phyloP scores from a whole-genome alignment of 2,888 invertebrate genomes.

The Poecilus cupreus region DNA sequence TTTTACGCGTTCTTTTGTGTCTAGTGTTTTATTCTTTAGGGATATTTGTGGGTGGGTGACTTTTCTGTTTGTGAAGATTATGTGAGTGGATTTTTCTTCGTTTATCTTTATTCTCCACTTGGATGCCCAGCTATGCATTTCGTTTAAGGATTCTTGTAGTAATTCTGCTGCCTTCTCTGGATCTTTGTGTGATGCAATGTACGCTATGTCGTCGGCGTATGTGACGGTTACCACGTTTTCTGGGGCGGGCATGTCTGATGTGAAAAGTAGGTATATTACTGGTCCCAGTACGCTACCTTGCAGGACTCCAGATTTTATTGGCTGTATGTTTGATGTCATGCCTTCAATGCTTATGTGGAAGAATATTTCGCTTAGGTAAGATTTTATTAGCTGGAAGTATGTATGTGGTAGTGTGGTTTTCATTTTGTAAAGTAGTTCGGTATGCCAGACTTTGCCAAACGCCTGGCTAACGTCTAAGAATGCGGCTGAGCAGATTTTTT shows the following conservation, averaged over 20 bases:
- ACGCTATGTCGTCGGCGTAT: slow-evolving; percentile 50
- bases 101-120: slow-evolving; percentile 51
- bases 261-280: slow-evolving; percentile 14
- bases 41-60: slow-evolving; percentile 36
- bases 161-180: background rate
- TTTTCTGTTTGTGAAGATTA: slow-evolving; percentile 48
- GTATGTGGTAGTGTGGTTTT: background rate
- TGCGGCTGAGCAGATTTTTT: too few species aligned
- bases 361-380: slow-evolving; percentile 47
- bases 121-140: slow-evolving; percentile 52
- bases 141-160: slow-evolving; percentile 32
- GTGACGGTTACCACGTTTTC: background rate
- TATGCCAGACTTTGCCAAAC: too few species aligned
- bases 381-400: slow-evolving; percentile 29
- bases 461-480: too few species aligned
- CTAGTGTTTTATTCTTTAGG: slow-evolving; percentile 62
- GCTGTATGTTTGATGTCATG: slow-evolving; percentile 23
- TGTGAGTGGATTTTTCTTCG: slow-evolving; percentile 34
- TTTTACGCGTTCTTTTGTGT: slow-evolving; percentile 65
- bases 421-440: too few species aligned
- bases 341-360: slow-evolving; percentile 52
- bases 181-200: background rate
- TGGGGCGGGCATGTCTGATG: slow-evolving; percentile 16
- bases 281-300: slow-evolving; percentile 39
- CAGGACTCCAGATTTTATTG: too few species aligned